Conservation (phyloP, 2,797 vertebrate genomes). For the Sandelia bainsii region DNA sequence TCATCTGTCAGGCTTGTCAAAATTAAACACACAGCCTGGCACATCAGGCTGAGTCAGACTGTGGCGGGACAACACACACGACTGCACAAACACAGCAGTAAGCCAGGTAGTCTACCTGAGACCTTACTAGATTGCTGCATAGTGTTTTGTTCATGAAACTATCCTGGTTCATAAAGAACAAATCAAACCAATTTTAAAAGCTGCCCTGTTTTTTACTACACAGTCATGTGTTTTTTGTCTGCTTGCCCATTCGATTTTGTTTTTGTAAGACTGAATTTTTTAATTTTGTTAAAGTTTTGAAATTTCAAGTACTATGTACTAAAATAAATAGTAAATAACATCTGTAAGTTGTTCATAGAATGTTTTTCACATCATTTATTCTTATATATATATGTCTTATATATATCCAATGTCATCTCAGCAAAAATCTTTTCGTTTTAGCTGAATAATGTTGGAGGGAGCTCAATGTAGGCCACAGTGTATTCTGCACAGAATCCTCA, state of each 20-base stretch:
- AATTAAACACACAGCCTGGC: conserved; percentile 63
- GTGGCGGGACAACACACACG: conserved; percentile 49
- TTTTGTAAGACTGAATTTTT: neutral
- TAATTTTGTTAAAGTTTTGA: too few relatives aligned
- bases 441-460: conserved; percentile 46
- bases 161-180: conserved; percentile 2
- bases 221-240: neutral
- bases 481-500: conserved; percentile 49
- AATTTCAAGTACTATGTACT: too few relatives aligned
- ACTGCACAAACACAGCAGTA: conserved; percentile 16
- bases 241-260: neutral
- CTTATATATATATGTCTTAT: too few relatives aligned
- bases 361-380: neutral
- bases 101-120: conserved; percentile 25
- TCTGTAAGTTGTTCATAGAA: neutral
- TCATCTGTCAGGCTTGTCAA: conserved; percentile 65
- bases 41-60: conserved; percentile 62
- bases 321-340: neutral
- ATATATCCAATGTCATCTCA: conserved; percentile 23
- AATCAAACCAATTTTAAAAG: conserved; percentile 8
- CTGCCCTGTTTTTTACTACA: conserved; percentile 5
- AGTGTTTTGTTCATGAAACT: conserved; percentile 45
- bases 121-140: conserved; percentile 23
- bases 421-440: conserved; percentile 43
- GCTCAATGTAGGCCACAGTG: conserved; percentile 39